These are phyloP conservation scores for Amblyjoppa proteus DNA, from an alignment of 2,888 invertebrate species.

Conservation along the genomic window DNA sequence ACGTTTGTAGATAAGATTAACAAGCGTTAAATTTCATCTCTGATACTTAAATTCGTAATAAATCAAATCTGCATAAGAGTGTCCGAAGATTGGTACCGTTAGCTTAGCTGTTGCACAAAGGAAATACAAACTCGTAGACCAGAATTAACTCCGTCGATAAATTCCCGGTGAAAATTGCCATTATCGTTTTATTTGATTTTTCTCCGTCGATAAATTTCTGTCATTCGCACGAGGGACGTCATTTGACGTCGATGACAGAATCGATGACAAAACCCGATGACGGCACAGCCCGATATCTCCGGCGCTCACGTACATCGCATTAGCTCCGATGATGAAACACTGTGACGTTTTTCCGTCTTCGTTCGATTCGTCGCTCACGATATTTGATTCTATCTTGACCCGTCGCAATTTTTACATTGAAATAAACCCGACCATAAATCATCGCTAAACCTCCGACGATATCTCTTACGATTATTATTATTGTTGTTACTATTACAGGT, in stretches of 20 bases:
- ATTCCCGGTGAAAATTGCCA: not conserved
- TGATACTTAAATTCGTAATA: no score
- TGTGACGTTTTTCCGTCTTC: conserved; percentile 29
- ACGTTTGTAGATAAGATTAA: no score
- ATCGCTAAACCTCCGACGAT: not conserved
- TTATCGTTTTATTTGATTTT: not conserved
- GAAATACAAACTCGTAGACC: not conserved
- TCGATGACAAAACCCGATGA: conserved; percentile 45
- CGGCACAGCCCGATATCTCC: conserved; percentile 17
- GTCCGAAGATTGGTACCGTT: no score
- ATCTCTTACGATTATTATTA: conserved; percentile 4
- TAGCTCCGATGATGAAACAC: conserved; percentile 19
- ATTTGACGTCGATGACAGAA: conserved; percentile 31
- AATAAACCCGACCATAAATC: conserved; percentile 1
- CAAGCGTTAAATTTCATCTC: no score
- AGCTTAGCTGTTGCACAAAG: not conserved
- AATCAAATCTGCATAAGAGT: no score
- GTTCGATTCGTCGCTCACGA: conserved; percentile 21
- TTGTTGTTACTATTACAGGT: conserved; percentile 21
- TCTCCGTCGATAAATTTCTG: not conserved
- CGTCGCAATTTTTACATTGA: conserved; percentile 22
- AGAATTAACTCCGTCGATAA: not conserved
- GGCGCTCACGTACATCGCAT: conserved; percentile 2
- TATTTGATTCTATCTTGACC: conserved; percentile 17
- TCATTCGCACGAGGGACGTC: not conserved